These are phyloP conservation scores for Rhizomys pruinosus DNA, from an alignment of 2,113 vertebrate species.

Conservation along the genomic window DNA sequence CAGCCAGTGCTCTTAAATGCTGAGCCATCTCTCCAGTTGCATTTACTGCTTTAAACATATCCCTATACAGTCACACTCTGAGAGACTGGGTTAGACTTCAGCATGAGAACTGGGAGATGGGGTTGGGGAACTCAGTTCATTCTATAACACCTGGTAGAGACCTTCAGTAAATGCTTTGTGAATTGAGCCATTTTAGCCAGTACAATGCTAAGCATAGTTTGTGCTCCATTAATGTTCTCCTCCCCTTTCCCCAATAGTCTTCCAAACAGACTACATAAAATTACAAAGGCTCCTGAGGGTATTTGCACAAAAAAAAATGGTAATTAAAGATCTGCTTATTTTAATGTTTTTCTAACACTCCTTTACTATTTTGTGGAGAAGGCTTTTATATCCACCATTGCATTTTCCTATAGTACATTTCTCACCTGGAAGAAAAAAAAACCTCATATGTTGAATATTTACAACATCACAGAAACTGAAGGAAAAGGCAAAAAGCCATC, in stretches of 20 bases:
- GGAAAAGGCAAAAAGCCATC: constrained; percentile 19
- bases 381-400: background rate
- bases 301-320: constrained; percentile 35
- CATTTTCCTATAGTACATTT: constrained; percentile 10
- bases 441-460: constrained; percentile 15
- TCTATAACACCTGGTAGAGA: background rate
- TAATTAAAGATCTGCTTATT: constrained; percentile 45
- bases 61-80: background rate
- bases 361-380: constrained; percentile 15
- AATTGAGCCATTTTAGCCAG: background rate
- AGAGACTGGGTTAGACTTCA: background rate
- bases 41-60: background rate
- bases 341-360: constrained; percentile 43
- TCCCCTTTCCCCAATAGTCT: background rate
- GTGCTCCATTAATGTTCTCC: background rate
- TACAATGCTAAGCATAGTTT: background rate
- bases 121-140: background rate
- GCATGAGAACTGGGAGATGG: background rate
- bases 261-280: background rate
- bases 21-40: too few species aligned
- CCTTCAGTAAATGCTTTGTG: background rate
- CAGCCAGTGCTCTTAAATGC: too few species aligned
- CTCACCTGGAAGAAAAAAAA: constrained; percentile 45
- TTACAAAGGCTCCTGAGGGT: background rate
- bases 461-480: constrained; percentile 5